Conservation (phyloP, 2,113 vertebrate species). For the Ciconia maguari region DNA sequence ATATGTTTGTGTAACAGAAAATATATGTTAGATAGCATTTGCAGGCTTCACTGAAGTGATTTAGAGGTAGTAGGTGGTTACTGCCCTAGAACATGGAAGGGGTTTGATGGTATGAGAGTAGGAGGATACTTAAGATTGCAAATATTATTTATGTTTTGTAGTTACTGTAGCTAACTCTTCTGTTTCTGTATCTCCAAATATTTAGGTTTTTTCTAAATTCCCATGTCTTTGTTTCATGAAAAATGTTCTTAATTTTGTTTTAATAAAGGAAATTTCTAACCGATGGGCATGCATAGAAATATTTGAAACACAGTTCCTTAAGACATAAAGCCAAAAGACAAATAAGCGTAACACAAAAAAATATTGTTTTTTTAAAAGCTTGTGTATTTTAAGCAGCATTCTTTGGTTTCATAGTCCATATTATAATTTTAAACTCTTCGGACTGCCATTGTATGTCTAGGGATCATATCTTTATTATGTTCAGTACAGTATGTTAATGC, state of each 20-base stretch:
- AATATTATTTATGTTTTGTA: conserved; percentile 8
- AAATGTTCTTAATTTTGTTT: not conserved
- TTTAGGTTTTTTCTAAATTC: not conserved
- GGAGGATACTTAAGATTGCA: conserved; percentile 24
- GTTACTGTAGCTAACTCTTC: not conserved
- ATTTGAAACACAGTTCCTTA: not conserved
- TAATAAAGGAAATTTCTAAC: not conserved
- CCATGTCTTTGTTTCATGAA: accelerated
- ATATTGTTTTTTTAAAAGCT: not conserved
- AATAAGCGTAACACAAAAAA: not conserved
- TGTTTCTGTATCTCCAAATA: not conserved
- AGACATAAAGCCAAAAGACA: not conserved
- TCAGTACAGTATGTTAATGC: not conserved
- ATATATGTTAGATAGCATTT: not conserved
- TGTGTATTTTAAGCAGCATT: not conserved
- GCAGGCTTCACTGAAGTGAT: not conserved
- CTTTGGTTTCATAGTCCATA: not conserved
- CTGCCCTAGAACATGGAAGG: not conserved
- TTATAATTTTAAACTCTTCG: not conserved
- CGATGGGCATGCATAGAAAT: not conserved
- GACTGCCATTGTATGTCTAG: not conserved
- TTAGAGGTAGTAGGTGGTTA: conserved; percentile 11
- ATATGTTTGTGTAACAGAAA: not conserved
- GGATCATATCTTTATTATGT: not conserved
- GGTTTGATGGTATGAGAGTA: not conserved